Percentiles rank a stretch among this genome's conserved stretches.
These are phyloP conservation scores for Pholis gunnellus DNA, from an alignment of 2,113 vertebrate species.

Conservation along the genomic window DNA sequence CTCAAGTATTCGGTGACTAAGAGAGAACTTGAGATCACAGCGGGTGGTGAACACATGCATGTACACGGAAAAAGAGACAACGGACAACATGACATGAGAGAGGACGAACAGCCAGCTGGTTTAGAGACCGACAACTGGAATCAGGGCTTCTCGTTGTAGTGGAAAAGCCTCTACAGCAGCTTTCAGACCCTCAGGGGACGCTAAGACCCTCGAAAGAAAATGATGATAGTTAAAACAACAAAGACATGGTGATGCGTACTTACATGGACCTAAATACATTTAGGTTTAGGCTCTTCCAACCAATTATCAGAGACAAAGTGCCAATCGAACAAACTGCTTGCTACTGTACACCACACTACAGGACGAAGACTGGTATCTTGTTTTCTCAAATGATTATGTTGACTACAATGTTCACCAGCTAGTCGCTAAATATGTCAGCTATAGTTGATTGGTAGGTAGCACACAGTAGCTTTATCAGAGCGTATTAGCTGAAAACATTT, in stretches of 20 bases:
- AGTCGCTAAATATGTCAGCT: not conserved
- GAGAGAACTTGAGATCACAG: conserved; percentile 40
- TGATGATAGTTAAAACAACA: not conserved
- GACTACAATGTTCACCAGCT: not conserved
- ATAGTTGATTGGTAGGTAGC: not conserved
- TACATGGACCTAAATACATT: not conserved
- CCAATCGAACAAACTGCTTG: not conserved
- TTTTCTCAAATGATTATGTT: not conserved
- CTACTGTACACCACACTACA: not conserved
- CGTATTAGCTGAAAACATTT: not conserved
- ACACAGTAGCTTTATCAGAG: not conserved
- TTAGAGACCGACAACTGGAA: conserved; percentile 19
- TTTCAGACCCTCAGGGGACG: not conserved
- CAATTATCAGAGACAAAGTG: not conserved
- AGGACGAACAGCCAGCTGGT: conserved; percentile 12
- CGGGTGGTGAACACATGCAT: conserved; percentile 49
- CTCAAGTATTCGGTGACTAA: conserved; percentile 67
- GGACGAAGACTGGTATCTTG: not conserved
- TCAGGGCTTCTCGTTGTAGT: conserved; percentile 4
- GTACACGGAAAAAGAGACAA: conserved; percentile 24
- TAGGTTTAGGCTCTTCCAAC: not conserved
- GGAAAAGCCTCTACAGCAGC: conserved; percentile 18
- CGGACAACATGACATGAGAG: conserved; percentile 10
- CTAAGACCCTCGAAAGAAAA: not conserved
- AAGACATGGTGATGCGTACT: not conserved